phyloP scores from a whole-genome alignment of 2,797 vertebrate species.

The Callimico goeldii region DNA sequence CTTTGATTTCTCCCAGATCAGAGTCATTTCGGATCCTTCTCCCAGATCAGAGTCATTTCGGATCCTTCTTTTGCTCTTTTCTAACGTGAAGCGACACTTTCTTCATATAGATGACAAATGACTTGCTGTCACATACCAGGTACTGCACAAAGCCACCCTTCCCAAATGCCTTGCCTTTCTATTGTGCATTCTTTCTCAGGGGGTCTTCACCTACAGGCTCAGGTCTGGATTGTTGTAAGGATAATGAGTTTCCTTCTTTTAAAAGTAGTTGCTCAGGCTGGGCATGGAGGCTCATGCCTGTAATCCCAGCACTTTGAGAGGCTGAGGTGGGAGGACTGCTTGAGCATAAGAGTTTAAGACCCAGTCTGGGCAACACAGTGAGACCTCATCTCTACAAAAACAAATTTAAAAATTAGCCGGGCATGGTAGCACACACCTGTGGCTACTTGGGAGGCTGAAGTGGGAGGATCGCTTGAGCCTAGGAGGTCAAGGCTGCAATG shows the following conservation, averaged over 20 bases:
- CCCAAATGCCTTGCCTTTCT: not conserved
- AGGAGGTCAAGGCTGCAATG: too few relatives aligned
- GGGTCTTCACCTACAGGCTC: not conserved
- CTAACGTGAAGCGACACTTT: not conserved
- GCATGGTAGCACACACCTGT: too few relatives aligned
- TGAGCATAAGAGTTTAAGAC: too few relatives aligned
- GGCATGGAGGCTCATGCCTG: too few relatives aligned
- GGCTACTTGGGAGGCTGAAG: too few relatives aligned
- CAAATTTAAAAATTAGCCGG: too few relatives aligned
- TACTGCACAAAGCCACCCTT: not conserved
- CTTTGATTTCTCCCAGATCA: not conserved
- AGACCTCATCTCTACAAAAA: too few relatives aligned
- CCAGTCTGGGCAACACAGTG: too few relatives aligned
- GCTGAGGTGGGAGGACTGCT: too few relatives aligned
- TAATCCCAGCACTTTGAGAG: too few relatives aligned
- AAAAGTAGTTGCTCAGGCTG: not conserved
- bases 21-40: not conserved
- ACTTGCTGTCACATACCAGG: not conserved
- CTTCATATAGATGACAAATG: not conserved
- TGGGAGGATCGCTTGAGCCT: too few relatives aligned
- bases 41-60: not conserved
- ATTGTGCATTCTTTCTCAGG: not conserved
- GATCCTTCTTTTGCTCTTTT: not conserved
- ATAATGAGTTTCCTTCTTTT: not conserved
- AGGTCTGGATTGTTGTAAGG: not conserved